A percentile compares a stretch with the other conserved stretches of the same genome.
Evolutionary conservation across 2,113 vertebrate species (phyloP).

Genomic region (Ceuthmochares aereus): DNA sequence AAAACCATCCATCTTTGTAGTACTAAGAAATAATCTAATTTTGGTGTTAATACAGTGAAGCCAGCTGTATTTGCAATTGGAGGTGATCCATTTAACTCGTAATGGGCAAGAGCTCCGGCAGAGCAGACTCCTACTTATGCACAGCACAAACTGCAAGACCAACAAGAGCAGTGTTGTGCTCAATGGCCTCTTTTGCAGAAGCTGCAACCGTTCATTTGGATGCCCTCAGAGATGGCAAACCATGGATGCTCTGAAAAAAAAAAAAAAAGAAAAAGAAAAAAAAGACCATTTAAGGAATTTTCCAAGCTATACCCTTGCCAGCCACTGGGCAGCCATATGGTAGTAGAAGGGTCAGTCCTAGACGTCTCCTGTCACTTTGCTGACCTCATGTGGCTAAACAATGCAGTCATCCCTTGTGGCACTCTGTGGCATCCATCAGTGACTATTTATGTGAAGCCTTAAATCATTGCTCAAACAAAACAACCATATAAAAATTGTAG

Average conservation of each 20-base stretch:
- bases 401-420: background rate
- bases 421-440: background rate
- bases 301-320: background rate
- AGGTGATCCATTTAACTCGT: background rate
- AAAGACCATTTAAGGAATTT: background rate
- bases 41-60: background rate
- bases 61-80: background rate
- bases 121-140: background rate
- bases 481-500: background rate
- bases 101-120: background rate
- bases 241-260: background rate
- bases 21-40: background rate
- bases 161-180: background rate
- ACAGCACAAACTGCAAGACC: background rate
- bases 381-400: conserved; percentile 50
- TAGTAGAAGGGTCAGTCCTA: background rate
- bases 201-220: background rate
- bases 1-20: background rate
- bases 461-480: background rate
- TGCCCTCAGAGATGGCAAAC: background rate
- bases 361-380: conserved; percentile 1
- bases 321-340: rapidly evolving
- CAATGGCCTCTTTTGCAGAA: background rate
- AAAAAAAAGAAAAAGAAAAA: background rate
- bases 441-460: background rate